Conservation (phyloP, 2,888 invertebrate species). For the Volucella zonaria region DNA sequence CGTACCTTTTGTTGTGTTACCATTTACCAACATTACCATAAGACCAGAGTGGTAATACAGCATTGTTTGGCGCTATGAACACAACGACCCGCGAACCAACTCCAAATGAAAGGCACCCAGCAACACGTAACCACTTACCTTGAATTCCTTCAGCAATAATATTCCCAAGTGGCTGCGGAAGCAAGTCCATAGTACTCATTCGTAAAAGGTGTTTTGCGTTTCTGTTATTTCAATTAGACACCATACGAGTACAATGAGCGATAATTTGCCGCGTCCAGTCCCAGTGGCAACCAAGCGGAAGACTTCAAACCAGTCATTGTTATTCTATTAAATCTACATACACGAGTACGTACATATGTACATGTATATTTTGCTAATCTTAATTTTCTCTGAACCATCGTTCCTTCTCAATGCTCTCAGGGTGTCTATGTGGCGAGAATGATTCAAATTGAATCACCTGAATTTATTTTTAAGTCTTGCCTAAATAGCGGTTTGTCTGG, state of each 20-base stretch:
- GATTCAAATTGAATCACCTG: conserved; percentile 12
- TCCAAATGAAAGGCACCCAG: conserved; percentile 51
- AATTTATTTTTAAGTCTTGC: neutral
- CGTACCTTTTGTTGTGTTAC: conserved; percentile 52
- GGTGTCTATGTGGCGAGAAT: conserved; percentile 24
- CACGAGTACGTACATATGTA: neutral
- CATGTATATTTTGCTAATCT: conserved; percentile 25
- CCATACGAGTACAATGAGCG: conserved; percentile 18
- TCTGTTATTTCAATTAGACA: conserved; percentile 53
- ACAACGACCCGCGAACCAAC: conserved; percentile 40
- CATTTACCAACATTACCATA: conserved; percentile 60
- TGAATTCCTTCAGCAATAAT: conserved; percentile 31
- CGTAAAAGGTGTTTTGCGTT: conserved; percentile 37
- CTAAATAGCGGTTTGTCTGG: too few relatives aligned
- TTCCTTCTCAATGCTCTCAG: conserved; percentile 28
- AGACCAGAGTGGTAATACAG: conserved; percentile 42
- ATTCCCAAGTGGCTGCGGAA: conserved; percentile 54
- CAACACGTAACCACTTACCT: conserved; percentile 57
- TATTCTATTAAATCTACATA: conserved; percentile 18
- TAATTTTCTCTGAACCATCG: neutral
- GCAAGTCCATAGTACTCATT: conserved; percentile 28
- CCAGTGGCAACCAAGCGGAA: conserved; percentile 34
- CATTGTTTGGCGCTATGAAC: conserved; percentile 54
- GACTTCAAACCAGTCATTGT: conserved; percentile 23
- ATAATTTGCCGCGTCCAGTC: conserved; percentile 47